These are phyloP conservation scores for Aphaenogaster ashmeadi DNA, from an alignment of 1,140 invertebrate genomes.

Conservation along the genomic window DNA sequence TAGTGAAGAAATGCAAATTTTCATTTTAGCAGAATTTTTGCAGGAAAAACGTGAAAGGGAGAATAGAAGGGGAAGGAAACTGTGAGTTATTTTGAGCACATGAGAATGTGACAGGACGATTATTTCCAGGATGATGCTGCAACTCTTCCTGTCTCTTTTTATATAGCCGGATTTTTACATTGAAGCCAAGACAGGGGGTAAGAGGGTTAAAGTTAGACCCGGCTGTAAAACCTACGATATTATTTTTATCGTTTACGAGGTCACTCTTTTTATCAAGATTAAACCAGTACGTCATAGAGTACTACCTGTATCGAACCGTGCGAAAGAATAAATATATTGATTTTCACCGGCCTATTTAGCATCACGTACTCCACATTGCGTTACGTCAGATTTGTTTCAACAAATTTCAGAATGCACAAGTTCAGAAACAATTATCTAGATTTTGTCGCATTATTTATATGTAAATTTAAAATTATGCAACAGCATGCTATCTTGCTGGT, in stretches of 20 bases:
- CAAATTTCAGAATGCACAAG: neutral
- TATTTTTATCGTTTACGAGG: conserved; percentile 59
- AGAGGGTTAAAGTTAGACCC: conserved; percentile 48
- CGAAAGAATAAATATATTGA: conserved; percentile 60
- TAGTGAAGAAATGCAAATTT: neutral
- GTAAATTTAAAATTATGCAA: neutral
- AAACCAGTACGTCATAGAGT: conserved; percentile 39
- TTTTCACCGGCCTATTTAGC: conserved; percentile 47
- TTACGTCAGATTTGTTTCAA: neutral
- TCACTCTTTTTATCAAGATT: conserved; percentile 53
- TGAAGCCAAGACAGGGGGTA: neutral
- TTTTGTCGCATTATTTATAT: neutral
- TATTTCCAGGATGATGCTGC: conserved; percentile 2
- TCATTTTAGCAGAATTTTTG: neutral
- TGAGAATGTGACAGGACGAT: neutral
- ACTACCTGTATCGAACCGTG: conserved; percentile 50
- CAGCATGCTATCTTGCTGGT: neutral
- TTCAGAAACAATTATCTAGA: neutral
- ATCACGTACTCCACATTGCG: neutral
- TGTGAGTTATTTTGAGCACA: conserved; percentile 13
- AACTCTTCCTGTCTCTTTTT: conserved; percentile 10
- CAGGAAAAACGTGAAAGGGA: neutral
- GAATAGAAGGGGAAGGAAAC: neutral
- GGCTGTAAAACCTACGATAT: conserved; percentile 19
- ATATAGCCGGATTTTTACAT: neutral